Evolutionary conservation across 2,797 vertebrate genomes (phyloP).

Genomic region (Rhinoraja longicauda): DNA sequence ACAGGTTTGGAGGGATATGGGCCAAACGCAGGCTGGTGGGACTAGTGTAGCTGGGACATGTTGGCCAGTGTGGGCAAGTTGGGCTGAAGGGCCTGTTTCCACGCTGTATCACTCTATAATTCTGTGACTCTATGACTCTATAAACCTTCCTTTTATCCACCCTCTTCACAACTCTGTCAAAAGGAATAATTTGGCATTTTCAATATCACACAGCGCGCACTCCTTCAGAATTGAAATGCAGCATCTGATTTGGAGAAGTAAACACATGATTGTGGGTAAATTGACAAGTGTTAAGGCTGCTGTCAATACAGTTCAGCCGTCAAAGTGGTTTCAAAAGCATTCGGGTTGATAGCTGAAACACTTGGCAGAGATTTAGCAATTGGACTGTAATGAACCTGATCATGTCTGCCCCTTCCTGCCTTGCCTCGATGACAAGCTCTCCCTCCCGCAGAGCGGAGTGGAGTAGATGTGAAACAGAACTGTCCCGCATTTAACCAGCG

Average conservation of each 20-base stretch:
- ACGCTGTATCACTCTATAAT: no score
- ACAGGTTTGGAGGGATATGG: no score
- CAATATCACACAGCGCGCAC: slow-evolving; percentile 7
- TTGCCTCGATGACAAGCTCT: slow-evolving; percentile 17
- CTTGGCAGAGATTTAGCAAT: slow-evolving; percentile 30
- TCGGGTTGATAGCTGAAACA: slow-evolving; percentile 1
- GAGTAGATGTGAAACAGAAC: not conserved
- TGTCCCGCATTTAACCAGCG: not conserved
- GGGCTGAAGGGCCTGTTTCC: no score
- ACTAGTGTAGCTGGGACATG: no score
- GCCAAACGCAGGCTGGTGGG: no score
- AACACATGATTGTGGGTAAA: slow-evolving; percentile 27
- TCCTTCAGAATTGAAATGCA: slow-evolving; percentile 26
- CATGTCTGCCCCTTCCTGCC: slow-evolving; percentile 16
- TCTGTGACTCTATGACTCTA: no score
- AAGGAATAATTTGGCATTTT: slow-evolving; percentile 12
- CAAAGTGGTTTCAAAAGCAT: slow-evolving; percentile 19
- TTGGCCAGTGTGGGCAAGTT: no score
- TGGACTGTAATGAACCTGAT: slow-evolving; percentile 24
- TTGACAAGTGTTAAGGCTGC: slow-evolving; percentile 32
- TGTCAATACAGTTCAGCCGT: slow-evolving; percentile 20
- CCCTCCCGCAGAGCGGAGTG: not conserved
- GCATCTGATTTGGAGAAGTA: slow-evolving; percentile 22
- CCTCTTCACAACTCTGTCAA: slow-evolving; percentile 42
- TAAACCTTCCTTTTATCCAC: slow-evolving; percentile 48